Evolutionary conservation across 2,113 vertebrate genomes (phyloP).

Genomic region (Pteronura brasiliensis): DNA sequence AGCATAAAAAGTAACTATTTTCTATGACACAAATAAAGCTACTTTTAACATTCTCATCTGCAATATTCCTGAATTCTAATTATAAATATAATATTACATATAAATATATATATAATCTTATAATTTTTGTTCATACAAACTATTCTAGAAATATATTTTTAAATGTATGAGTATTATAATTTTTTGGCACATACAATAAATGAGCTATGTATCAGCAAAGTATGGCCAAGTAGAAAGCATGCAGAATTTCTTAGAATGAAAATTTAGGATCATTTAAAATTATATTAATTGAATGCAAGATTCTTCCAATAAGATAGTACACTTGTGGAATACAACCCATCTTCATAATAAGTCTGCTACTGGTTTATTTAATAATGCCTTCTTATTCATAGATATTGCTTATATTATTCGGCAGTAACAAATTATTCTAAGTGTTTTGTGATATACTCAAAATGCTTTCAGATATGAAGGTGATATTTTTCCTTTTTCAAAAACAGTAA

Average conservation of each 20-base stretch:
- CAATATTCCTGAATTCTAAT: neutral
- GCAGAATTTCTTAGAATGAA: constrained; percentile 43
- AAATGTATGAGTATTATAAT: neutral
- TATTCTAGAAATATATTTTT: neutral
- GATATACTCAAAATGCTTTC: constrained; percentile 21
- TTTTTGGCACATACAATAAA: neutral
- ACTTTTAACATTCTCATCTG: neutral
- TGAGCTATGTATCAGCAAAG: neutral
- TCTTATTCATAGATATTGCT: constrained; percentile 32
- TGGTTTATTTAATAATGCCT: constrained; percentile 38
- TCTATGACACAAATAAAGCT: neutral
- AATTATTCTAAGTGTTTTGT: constrained; percentile 28
- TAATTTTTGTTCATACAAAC: neutral
- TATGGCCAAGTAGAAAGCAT: neutral
- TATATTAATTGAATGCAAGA: constrained; percentile 52
- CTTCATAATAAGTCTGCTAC: constrained; percentile 20
- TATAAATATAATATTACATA: neutral
- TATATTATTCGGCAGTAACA: constrained; percentile 26
- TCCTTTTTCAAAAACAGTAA: neutral
- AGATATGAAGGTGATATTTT: constrained; percentile 4
- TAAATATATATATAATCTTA: neutral
- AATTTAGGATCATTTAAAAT: constrained; percentile 55
- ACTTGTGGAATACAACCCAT: constrained; percentile 36
- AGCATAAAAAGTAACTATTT: neutral
- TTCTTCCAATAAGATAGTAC: constrained; percentile 50